These are phyloP conservation scores for Caenorhabditis imperialis DNA, from an alignment of 2,888 invertebrate genomes.

Conservation along the genomic window DNA sequence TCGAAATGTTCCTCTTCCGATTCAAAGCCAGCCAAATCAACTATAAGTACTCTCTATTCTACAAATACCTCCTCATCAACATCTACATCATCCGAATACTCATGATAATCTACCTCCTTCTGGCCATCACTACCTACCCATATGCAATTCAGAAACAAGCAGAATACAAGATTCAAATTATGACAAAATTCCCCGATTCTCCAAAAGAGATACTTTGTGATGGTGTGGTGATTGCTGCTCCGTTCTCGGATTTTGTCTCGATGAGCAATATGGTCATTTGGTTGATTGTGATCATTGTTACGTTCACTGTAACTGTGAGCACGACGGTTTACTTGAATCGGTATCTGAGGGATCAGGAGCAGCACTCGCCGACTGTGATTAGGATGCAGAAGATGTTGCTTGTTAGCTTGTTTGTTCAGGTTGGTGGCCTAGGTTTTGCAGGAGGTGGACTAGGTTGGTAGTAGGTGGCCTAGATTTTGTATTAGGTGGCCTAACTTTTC, in stretches of 20 bases:
- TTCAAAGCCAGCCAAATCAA: conserved; percentile 20
- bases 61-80: conserved; percentile 18
- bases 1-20: conserved; percentile 34
- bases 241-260: conserved; percentile 16
- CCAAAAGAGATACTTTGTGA: conserved; percentile 9
- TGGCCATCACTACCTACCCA: conserved; percentile 6
- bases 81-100: conserved; percentile 4
- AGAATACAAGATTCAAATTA: no score
- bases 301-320: conserved; percentile 9
- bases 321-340: conserved; percentile 16
- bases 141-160: conserved; percentile 6
- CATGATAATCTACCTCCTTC: neutral
- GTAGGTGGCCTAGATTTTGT: no score
- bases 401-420: conserved; percentile 25
- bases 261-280: conserved; percentile 18
- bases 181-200: conserved; percentile 6
- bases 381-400: conserved; percentile 34
- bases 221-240: conserved; percentile 18
- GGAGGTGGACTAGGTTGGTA: no score
- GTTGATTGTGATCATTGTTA: conserved; percentile 18
- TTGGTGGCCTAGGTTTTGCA: neutral
- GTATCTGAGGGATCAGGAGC: conserved; percentile 8
- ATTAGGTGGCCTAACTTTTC: no score
- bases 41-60: conserved; percentile 11
- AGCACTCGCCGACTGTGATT: conserved; percentile 18